Base-by-base conservation (phyloP, 2,888 invertebrate genomes). In the Xestoiulus laeticollis region DNA sequence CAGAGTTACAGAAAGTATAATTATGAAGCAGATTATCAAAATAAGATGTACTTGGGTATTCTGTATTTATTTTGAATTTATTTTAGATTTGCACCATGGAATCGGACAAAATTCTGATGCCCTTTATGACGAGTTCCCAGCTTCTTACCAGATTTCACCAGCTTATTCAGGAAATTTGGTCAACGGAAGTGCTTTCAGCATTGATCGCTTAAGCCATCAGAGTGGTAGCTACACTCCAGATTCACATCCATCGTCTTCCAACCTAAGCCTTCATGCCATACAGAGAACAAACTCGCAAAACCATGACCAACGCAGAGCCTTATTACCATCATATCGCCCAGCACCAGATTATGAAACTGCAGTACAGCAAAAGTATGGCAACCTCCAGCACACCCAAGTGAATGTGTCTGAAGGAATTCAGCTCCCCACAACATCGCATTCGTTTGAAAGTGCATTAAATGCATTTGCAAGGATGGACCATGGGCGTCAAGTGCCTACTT, bases 291-390 rank as follows among this genome's bases (percentile, higher is more conserved):
- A 87, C 30, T 48, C 78, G n/a, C 87, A 87, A 38, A 87, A 87
- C n/a, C 68, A 86, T 19, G 87, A 87, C 0, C 33, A 87, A 43
- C 87, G 44, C n/a, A 88, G 88, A 85, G 89, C 89, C 16, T 68
- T 90, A 0, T 89, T 92, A 38, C 93, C 93, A 0, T 90, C 91
- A 1, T 93, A 93, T 90, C 90, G 98, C 2, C 96, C 96, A 0
- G 97, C 98, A 0, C 98, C 99, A 0, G 98, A 98, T 92, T 99
- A 99, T 92, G 98, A 98, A 91, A 97, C 97, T 0, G 98, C 98
- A 19, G 94, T 98, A 89, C 96, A 96, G 91, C 95, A 96, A 90
- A 97, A 97, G 91, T 92, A 91, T 89, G 90, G 90, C 14, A 90
- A 90, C 22, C 12, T 48, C 43, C 48, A 87, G 87, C 89, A 90